phyloP scores from a whole-genome alignment of 2,797 vertebrate genomes.

The Anguilla anguilla region DNA sequence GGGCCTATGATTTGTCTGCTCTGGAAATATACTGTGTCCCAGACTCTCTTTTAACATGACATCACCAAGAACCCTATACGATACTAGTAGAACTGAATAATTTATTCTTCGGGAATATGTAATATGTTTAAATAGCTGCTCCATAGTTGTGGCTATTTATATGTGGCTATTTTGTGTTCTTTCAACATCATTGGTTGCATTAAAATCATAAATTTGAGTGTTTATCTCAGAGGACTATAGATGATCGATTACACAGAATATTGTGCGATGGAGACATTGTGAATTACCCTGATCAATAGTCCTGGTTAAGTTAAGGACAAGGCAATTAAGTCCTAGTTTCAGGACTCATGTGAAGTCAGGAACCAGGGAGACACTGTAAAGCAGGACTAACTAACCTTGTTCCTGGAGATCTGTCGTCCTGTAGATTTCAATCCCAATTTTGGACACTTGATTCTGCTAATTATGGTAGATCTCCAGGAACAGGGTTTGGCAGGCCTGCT shows the following conservation, averaged over 20 bases:
- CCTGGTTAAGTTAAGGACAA: not conserved
- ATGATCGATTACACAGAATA: not conserved
- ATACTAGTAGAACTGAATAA: not conserved
- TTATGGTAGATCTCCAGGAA: no score
- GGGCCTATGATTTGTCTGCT: not conserved
- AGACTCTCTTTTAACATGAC: not conserved
- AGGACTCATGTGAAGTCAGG: not conserved
- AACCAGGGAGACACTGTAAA: not conserved
- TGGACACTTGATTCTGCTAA: no score
- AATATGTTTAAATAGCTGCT: not conserved
- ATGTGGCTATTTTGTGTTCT: not conserved
- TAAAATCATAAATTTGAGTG: not conserved
- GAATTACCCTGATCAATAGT: not conserved
- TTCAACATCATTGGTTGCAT: not conserved
- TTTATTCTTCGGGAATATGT: not conserved
- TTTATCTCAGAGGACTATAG: not conserved
- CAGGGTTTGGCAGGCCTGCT: not conserved
- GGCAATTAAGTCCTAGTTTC: not conserved
- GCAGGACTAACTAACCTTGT: no score
- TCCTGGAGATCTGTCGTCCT: no score
- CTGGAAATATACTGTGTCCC: not conserved
- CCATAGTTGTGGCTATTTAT: not conserved
- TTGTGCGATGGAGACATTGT: not conserved
- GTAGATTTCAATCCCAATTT: no score
- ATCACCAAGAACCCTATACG: not conserved